Evolutionary conservation across 2,888 invertebrate species (phyloP).

Genomic region (Drosophila tanythrix): DNA sequence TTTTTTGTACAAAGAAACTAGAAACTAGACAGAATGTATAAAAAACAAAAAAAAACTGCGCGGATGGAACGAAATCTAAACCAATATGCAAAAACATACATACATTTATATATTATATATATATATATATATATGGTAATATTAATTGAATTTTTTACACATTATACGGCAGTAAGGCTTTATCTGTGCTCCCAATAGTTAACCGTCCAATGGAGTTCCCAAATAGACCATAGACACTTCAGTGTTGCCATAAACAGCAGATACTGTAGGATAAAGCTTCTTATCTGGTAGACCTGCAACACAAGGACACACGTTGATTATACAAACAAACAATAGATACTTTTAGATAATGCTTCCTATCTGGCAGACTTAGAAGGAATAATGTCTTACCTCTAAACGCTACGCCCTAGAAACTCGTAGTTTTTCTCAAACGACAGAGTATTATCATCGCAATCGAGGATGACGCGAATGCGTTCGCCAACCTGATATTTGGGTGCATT

Average conservation of each 20-base stretch:
- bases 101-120: constrained; percentile 18
- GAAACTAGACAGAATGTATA: constrained; percentile 41
- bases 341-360: constrained; percentile 96
- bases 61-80: constrained; percentile 44
- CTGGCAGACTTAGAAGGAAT: constrained; percentile 90
- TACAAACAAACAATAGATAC: constrained; percentile 87
- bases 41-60: constrained; percentile 14
- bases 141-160: constrained; percentile 55
- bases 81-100: constrained; percentile 23
- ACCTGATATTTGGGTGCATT: constrained; percentile 99
- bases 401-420: constrained; percentile 99
- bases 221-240: constrained; percentile 99
- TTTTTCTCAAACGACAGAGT: constrained; percentile 98
- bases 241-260: constrained; percentile 99
- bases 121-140: constrained; percentile 18
- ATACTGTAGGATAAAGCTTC: constrained; percentile 96
- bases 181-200: constrained; percentile 82
- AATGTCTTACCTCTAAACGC: constrained; percentile 93
- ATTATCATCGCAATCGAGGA: constrained; percentile 98
- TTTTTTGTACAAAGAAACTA: constrained; percentile 64
- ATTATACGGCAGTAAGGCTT: constrained; percentile 70
- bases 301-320: neutral
- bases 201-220: constrained; percentile 98
- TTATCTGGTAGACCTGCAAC: constrained; percentile 94
- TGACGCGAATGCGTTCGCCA: constrained; percentile 97